Conservation (phyloP, 2,888 invertebrate species). For the Perizoma affinitatum region DNA sequence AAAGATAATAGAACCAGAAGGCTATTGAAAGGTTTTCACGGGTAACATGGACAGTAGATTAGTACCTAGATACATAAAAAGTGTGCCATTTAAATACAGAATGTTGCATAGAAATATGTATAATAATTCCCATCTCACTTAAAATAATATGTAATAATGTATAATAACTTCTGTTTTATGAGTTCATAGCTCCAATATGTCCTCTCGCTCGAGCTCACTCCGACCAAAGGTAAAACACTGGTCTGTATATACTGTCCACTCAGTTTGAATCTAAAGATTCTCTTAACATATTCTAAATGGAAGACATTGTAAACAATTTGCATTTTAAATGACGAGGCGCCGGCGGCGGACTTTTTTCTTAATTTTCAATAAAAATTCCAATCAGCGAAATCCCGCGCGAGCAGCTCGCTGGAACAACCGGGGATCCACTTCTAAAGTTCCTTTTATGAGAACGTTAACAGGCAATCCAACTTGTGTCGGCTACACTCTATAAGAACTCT, state of each 20-base stretch:
- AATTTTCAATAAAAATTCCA: conserved; percentile 33
- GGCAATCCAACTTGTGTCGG: conserved; percentile 48
- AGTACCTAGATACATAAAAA: too few relatives aligned
- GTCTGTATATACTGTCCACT: background rate
- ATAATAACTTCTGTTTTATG: too few relatives aligned
- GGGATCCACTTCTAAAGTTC: conserved; percentile 39
- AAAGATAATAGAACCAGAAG: too few relatives aligned
- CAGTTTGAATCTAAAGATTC: conserved; percentile 7
- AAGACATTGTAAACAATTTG: conserved; percentile 17
- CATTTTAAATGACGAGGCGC: conserved; percentile 6
- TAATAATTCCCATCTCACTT: too few relatives aligned
- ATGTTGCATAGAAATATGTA: too few relatives aligned
- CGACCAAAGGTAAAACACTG: too few relatives aligned
- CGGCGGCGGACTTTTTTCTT: conserved; percentile 13
- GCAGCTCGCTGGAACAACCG: background rate
- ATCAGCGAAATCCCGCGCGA: conserved; percentile 21
- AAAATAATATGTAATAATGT: too few relatives aligned
- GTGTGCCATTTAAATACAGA: too few relatives aligned
- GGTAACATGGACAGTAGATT: too few relatives aligned
- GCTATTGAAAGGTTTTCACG: too few relatives aligned
- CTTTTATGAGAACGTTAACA: conserved; percentile 47
- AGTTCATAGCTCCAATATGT: too few relatives aligned
- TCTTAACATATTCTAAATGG: background rate
- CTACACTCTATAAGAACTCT: conserved; percentile 38
- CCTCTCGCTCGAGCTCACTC: too few relatives aligned